A percentile compares a stretch with the other conserved stretches of the same genome.
phyloP scores from a whole-genome alignment of 2,888 invertebrate species.

The Tridacna crocea region DNA sequence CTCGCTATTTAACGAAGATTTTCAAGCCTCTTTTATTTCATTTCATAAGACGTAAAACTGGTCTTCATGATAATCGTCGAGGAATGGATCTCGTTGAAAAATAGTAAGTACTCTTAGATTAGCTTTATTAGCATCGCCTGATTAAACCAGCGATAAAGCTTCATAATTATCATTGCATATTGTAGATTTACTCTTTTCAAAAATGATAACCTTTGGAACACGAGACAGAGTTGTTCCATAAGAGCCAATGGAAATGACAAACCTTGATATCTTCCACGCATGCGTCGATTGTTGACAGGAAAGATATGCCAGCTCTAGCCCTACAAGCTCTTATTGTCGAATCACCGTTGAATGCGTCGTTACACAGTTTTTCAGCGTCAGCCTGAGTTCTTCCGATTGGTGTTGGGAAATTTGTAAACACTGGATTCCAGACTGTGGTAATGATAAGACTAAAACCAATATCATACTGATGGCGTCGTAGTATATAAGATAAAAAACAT shows the following conservation, averaged over 20 bases:
- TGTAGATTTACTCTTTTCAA: too few species aligned
- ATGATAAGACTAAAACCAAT: background rate
- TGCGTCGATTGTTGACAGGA: constrained; percentile 19
- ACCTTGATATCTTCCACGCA: constrained; percentile 62
- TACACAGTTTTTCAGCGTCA: constrained; percentile 44
- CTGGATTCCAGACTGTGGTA: constrained; percentile 43
- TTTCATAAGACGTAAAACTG: too few species aligned
- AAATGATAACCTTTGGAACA: too few species aligned
- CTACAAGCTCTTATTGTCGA: constrained; percentile 36
- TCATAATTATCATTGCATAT: too few species aligned
- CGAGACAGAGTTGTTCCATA: too few species aligned
- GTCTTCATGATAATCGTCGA: too few species aligned
- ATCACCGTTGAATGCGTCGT: constrained; percentile 36
- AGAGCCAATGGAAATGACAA: background rate
- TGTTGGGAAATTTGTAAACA: constrained; percentile 43
- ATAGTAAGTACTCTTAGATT: too few species aligned
- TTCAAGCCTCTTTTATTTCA: too few species aligned
- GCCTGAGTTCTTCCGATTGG: constrained; percentile 38
- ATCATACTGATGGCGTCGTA: background rate
- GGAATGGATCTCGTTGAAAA: too few species aligned
- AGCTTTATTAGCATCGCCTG: too few species aligned
- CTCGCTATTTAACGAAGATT: too few species aligned
- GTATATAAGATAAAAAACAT: background rate
- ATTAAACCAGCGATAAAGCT: too few species aligned
- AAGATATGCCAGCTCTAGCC: constrained; percentile 29